These are phyloP conservation scores for Rhodeus uyekii DNA, from an alignment of 2,797 vertebrate species.

Conservation along the genomic window DNA sequence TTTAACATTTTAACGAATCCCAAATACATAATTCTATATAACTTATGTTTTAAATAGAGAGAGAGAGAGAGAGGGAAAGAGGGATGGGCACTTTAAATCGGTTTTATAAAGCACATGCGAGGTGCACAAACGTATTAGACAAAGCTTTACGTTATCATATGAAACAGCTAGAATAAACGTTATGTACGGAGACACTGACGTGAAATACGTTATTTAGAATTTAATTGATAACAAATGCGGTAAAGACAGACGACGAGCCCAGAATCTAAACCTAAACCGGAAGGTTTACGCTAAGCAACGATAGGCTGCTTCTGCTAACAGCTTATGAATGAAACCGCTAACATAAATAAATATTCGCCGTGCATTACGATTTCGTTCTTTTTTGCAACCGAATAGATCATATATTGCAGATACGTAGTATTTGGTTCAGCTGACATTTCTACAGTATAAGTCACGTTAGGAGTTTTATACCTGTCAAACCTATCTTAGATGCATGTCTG, in stretches of 20 bases:
- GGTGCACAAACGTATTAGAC: neutral
- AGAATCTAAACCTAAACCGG: neutral
- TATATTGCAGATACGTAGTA: neutral
- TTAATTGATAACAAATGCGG: neutral
- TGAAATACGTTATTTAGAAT: neutral
- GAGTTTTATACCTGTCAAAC: constrained; percentile 48
- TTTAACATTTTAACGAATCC: neutral
- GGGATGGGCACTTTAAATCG: neutral
- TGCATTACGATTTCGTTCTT: neutral
- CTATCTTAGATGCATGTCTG: constrained; percentile 50
- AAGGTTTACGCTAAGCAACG: neutral
- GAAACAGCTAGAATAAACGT: neutral
- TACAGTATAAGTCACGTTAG: neutral
- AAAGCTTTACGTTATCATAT: neutral
- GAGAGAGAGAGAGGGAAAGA: neutral
- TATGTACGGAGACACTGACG: no score
- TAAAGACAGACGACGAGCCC: neutral
- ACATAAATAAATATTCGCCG: neutral
- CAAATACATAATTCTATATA: neutral
- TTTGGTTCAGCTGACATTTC: neutral
- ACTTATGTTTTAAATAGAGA: neutral
- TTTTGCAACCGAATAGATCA: neutral
- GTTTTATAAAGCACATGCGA: neutral
- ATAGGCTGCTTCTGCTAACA: neutral
- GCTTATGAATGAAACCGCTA: neutral